Percentiles rank a stretch among this genome's conserved stretches.
These are phyloP conservation scores for Phaonia tiefii DNA, from an alignment of 2,888 invertebrate genomes.

Conservation along the genomic window DNA sequence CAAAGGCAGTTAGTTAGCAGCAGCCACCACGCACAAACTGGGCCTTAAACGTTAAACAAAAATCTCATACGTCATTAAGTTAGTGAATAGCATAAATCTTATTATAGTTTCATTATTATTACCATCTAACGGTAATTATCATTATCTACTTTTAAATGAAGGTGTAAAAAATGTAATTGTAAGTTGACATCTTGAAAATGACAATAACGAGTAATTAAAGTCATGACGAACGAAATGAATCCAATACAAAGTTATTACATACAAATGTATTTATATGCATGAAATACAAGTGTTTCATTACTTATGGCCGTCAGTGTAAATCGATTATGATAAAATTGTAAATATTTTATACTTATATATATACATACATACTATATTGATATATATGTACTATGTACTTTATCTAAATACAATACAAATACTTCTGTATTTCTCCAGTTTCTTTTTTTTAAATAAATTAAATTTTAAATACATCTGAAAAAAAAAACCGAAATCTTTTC, in stretches of 20 bases:
- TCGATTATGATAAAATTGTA: constrained; percentile 60
- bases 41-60: not conserved
- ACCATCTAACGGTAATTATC: not conserved
- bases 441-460: constrained; percentile 21
- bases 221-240: constrained; percentile 25
- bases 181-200: constrained; percentile 12
- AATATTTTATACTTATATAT: constrained; percentile 59
- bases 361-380: constrained; percentile 60
- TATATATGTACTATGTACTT: constrained; percentile 1
- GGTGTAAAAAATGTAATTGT: constrained; percentile 15
- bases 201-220: constrained; percentile 7
- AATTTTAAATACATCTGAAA: constrained; percentile 51
- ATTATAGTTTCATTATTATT: constrained; percentile 9
- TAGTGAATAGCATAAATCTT: constrained; percentile 25
- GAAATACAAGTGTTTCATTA: constrained; percentile 61
- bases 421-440: constrained; percentile 16
- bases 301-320: constrained; percentile 60
- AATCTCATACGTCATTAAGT: constrained; percentile 54
- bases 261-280: constrained; percentile 16
- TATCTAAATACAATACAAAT: constrained; percentile 25
- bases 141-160: not conserved
- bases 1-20: too few relatives aligned
- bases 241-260: constrained; percentile 34
- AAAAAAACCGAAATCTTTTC: constrained; percentile 11
- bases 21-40: too few relatives aligned